Percentiles rank a stretch among this genome's conserved stretches.
Conservation (phyloP, 2,888 invertebrate genomes). For the Malachius bipustulatus region DNA sequence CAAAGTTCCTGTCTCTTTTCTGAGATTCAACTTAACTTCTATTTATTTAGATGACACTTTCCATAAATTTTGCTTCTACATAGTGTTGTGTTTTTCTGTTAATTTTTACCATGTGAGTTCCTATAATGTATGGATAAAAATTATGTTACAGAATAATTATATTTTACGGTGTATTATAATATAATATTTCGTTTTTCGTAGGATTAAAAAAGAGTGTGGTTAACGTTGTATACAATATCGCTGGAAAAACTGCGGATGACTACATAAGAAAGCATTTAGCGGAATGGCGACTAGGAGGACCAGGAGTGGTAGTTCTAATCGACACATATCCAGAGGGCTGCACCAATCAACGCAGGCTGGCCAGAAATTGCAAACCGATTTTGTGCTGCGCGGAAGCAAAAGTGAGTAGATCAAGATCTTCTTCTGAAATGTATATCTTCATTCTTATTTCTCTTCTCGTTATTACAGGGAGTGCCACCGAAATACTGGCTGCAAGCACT, state of each 20-base stretch:
- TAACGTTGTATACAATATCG: conserved; percentile 44
- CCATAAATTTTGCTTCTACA: no score
- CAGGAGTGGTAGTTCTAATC: conserved; percentile 47
- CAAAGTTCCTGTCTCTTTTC: no score
- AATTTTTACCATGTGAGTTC: no score
- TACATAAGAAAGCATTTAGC: conserved; percentile 39
- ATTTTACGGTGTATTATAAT: no score
- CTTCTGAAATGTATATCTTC: conserved; percentile 3
- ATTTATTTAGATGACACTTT: no score
- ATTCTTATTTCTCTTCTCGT: conserved; percentile 5
- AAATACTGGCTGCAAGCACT: conserved; percentile 30
- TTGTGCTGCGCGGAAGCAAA: conserved; percentile 55
- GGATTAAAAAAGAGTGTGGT: conserved; percentile 47
- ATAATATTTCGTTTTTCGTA: no score
- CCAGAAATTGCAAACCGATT: conserved; percentile 44
- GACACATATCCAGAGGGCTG: conserved; percentile 51
- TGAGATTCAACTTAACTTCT: no score
- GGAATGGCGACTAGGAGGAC: conserved; percentile 45
- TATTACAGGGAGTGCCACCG: conserved; percentile 27
- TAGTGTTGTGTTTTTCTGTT: no score
- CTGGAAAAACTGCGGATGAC: conserved; percentile 41
- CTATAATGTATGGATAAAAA: no score
- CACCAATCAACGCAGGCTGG: conserved; percentile 39
- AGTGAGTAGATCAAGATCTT: no score
- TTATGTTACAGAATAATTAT: no score